Evolutionary conservation across 2,888 invertebrate genomes (phyloP), one percentile per base, ranked within the genome.

Genomic region (Dorcus parallelipipedus): DNA sequence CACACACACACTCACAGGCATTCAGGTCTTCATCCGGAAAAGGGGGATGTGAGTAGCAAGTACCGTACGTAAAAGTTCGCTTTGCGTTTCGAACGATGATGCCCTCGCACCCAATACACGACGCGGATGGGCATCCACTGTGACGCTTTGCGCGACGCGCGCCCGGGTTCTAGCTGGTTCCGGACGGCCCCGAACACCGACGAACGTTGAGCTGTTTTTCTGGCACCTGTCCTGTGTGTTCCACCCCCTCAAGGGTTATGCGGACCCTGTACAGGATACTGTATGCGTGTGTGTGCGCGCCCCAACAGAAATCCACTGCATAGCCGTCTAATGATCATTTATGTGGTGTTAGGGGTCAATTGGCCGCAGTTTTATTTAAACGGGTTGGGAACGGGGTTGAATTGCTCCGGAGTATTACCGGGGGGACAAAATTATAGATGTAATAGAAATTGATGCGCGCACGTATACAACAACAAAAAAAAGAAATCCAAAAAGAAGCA

Each of bases 251-350:
- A 41, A 52, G 9, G 52, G 54, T 41, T 56, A 49, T 43, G 52
- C 58, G 49, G 53, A 51, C 9, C 41, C 52, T 39, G 38, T 41
- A 38, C 52, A 47, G 14, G 58, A 49, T 56, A 52, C 26, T 26
- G 26, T 14, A 1, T 14, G 14, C 41, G 54, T 58, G 53, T 26
- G 26, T 14, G 14, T 14, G 14, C 41, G 54, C 56, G 53, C 63
- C 26, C 26, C 5, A 26, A 26, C 26, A 26, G 26, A 63, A 63
- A 63, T 61, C 59, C 61, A 63, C 52, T 47, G 52, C 63, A 53
- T 64, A 64, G 60, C 60, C 56, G 52, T 54, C 59, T 66, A 69
- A 69, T 67, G 67, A 67, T 67, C 67, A 67, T 69, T 69, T 69
- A 69, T 69, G 62, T 54, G 53, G 60, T 58, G 63, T 63, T 60